phyloP scores from a whole-genome alignment of 1,140 invertebrate genomes.

The Tenebrio molitor region DNA sequence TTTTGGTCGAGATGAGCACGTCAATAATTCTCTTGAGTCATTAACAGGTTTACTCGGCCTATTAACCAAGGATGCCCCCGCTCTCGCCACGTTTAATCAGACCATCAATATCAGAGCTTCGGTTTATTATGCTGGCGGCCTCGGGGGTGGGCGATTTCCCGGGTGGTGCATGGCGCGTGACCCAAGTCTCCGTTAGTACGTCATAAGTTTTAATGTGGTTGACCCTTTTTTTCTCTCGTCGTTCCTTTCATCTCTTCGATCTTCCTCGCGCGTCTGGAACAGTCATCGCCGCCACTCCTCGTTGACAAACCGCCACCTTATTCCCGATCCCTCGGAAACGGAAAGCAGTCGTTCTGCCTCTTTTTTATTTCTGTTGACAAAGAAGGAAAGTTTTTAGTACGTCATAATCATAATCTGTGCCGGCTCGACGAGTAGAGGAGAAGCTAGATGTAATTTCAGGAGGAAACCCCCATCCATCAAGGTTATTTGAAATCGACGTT shows the following conservation, averaged over 20 bases:
- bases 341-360: not conserved
- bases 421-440: not conserved
- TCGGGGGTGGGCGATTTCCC: not conserved
- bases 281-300: not conserved
- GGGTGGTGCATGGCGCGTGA: not conserved
- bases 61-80: slow-evolving; percentile 16
- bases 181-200: slow-evolving; percentile 2
- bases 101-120: slow-evolving; percentile 1
- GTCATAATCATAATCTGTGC: slow-evolving; percentile 39
- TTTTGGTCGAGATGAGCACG: not conserved
- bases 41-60: slow-evolving; percentile 30
- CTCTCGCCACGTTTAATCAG: slow-evolving; percentile 29
- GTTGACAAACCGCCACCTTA: too few species aligned
- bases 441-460: too few species aligned
- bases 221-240: slow-evolving; percentile 10
- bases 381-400: slow-evolving; percentile 8
- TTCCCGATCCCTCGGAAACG: not conserved
- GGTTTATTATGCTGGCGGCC: not conserved
- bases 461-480: not conserved
- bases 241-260: not conserved
- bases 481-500: not conserved
- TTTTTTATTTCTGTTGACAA: slow-evolving; percentile 26
- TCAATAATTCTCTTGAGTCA: slow-evolving; percentile 30
- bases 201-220: slow-evolving; percentile 35
- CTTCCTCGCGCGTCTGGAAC: not conserved